phyloP scores from a whole-genome alignment of 2,888 invertebrate genomes.

The Agriopis aurantiaria region DNA sequence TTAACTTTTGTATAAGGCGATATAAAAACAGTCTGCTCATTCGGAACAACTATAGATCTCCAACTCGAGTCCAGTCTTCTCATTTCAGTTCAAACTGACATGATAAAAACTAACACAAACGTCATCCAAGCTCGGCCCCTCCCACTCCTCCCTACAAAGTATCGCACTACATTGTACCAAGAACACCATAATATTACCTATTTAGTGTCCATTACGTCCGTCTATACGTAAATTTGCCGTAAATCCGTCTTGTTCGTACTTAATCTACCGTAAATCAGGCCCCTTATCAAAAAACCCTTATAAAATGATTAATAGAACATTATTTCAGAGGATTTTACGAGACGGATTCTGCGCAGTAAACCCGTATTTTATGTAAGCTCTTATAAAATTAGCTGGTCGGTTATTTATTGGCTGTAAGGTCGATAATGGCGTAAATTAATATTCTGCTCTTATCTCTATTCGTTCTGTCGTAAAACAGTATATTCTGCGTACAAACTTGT shows the following conservation, averaged over 20 bases:
- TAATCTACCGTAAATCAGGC: conserved; percentile 55
- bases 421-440: conserved; percentile 34
- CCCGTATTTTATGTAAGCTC: conserved; percentile 40
- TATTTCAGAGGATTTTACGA: conserved; percentile 32
- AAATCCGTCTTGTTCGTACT: conserved; percentile 40
- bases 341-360: conserved; percentile 28
- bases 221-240: conserved; percentile 34
- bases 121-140: not conserved
- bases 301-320: conserved; percentile 56
- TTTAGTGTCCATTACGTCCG: conserved; percentile 45
- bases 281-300: conserved; percentile 56
- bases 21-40: too few relatives aligned
- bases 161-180: conserved; percentile 29
- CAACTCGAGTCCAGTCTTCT: not conserved
- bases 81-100: not conserved
- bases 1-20: too few relatives aligned
- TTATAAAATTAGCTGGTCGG: conserved; percentile 41
- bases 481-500: not conserved
- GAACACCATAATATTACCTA: conserved; percentile 40
- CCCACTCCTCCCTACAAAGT: conserved; percentile 13
- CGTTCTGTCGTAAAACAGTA: conserved; percentile 10
- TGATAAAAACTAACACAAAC: not conserved
- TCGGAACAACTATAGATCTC: not conserved
- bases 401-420: conserved; percentile 24
- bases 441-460: conserved; percentile 23